Base-by-base conservation (phyloP, 2,113 vertebrate genomes). In the Engystomops pustulosus region DNA sequence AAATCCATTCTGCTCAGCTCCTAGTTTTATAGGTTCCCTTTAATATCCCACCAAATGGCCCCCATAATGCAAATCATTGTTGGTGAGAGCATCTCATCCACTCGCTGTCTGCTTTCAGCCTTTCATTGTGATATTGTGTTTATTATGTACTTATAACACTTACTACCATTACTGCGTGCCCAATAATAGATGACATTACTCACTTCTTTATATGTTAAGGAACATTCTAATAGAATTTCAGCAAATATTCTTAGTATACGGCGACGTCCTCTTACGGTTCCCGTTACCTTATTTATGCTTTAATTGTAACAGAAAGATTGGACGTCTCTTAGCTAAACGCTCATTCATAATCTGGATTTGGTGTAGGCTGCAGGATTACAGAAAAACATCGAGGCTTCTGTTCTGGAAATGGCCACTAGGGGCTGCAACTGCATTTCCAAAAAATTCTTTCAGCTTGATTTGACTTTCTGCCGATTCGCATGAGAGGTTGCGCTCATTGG, bases 341-440 rank as follows among this genome's bases (percentile, higher is more conserved):
- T 23, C 15, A 70, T 23, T 36, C 49, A 7, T 7, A 51, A 14
- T 38, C 15, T 55, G 51, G 11, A 6, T 70, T 69, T 55, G 65
- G 27, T 18, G 30, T 38, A 60, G 15, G n/a, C 25, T 18, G 30
- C 27, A 60, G 15, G n/a, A 17, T n/a, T 84, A 15, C 15, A 44
- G 10, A 32, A 51, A 67, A 41, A 49, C 20, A 15, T 36, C 34
- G 9, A 69, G 44, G n/a, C 62, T 23, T 14, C 62, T 25, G 41
- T 3, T 8, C 53, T 12, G 2, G 8, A 32, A 70, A 30, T 32
- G 23, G 3, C 74, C 83, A 79, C 83, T 51, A 84, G 83, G 49
- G 83, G 83, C 58, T 84, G 83, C 83, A 84, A 79, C 47, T 70
- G 23, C 74, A 79, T 84, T 84, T 84, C 83, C 65, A 55, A 84